Percentiles rank a stretch among this genome's conserved stretches.
Evolutionary conservation across 2,888 invertebrate species (phyloP).

Genomic region (Epinotia nisella): DNA sequence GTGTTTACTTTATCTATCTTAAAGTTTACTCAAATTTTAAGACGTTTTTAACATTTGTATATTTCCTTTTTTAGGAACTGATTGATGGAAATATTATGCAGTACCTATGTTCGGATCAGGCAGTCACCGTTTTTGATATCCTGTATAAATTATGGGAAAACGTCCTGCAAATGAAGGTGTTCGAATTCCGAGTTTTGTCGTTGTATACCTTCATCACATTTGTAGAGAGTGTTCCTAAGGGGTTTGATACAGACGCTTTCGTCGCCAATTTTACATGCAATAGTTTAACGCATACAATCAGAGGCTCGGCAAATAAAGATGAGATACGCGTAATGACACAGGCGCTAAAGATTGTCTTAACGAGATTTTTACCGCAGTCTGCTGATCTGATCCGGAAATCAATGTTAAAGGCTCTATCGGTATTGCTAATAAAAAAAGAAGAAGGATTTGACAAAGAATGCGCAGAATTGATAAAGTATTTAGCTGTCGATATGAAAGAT

Average conservation of each 20-base stretch:
- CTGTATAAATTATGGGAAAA: constrained; percentile 79
- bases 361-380: constrained; percentile 71
- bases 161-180: constrained; percentile 73
- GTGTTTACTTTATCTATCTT: constrained; percentile 47
- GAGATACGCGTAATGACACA: constrained; percentile 64
- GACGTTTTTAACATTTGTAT: background rate
- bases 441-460: constrained; percentile 64
- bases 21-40: background rate
- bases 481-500: constrained; percentile 80
- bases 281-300: constrained; percentile 81
- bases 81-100: constrained; percentile 67
- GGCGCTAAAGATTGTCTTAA: constrained; percentile 75
- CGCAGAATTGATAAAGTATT: constrained; percentile 74
- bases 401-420: constrained; percentile 81
- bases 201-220: constrained; percentile 85
- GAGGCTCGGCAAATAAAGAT: constrained; percentile 61
- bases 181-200: constrained; percentile 81
- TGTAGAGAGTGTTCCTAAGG: constrained; percentile 71
- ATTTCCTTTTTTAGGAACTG: constrained; percentile 60
- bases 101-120: constrained; percentile 75
- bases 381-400: constrained; percentile 73
- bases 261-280: constrained; percentile 84
- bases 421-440: constrained; percentile 77
- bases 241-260: constrained; percentile 77
- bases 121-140: constrained; percentile 81